Base-by-base conservation (phyloP, 2,113 vertebrate species). In the Pomatostomus ruficeps region DNA sequence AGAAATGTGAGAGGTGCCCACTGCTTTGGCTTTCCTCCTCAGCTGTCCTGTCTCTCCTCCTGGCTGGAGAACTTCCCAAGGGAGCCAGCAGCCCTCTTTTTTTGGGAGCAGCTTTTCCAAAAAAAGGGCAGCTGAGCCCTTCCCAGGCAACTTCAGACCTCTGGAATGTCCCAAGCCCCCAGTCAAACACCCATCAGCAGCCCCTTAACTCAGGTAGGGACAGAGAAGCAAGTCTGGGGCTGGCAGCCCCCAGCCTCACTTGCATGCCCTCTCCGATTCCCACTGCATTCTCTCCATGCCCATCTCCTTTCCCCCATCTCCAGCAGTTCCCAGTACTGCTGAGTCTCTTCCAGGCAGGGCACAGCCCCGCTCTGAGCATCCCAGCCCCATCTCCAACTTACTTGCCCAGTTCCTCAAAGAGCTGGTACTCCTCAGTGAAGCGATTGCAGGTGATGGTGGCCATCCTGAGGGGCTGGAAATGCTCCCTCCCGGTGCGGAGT, bases 381-480 rank as follows among this genome's bases (percentile, higher is more conserved):
- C 73, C 46, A 91, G 31, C 74, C 81, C 85, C 21, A 0, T 93
- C 90, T 92, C 77, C 92, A 96, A 99, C 99, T 99, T 98, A 99
- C 98, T 99, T 99, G 97, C 99, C 98, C 97, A 99, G 97, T 98
- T 99, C 99, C 96, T 99, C 99, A 26, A 98, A 99, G 94, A 99
- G 98, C 98, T 99, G 98, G 91, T 98, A 99, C 97, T 99, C 99
- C 98, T 99, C 99, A 1, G 98, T 99, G 98, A 99, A 99, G 72
- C 99, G 98, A 63, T 98, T 99, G 97, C 98, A 99, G 97, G 98
- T 99, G 97, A 99, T 99, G 97, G 98, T 98, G 89, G 99, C 99
- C 98, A 99, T 99, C 97, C 97, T 96, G 92, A 93, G 88, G 82
- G 95, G 91, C 89, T 96, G 84, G 80, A 91, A 96, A 96, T 77